A percentile compares a stretch with the other conserved stretches of the same genome.
Evolutionary conservation across 2,888 invertebrate genomes (phyloP).

Genomic region (Hecatera dysodea): DNA sequence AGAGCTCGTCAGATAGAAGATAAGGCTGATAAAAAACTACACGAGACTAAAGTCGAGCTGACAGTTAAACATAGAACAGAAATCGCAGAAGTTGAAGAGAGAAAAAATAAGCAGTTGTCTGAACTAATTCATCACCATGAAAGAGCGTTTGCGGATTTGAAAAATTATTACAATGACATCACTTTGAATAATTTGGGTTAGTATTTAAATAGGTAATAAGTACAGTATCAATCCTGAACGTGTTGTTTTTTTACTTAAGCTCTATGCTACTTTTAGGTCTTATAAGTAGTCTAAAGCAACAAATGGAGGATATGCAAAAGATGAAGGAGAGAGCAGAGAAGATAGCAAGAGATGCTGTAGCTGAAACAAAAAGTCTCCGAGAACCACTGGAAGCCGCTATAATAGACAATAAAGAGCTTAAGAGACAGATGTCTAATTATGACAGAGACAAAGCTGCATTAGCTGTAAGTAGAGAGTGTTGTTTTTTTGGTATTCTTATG

Average conservation of each 20-base stretch:
- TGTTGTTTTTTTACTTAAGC: not conserved
- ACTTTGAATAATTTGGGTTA: slow-evolving; percentile 97
- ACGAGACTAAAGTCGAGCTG: slow-evolving; percentile 93
- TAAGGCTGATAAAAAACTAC: slow-evolving; percentile 94
- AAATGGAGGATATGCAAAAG: slow-evolving; percentile 94
- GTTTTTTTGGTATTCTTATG: no score
- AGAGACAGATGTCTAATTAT: slow-evolving; percentile 95
- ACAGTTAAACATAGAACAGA: slow-evolving; percentile 95
- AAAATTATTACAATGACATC: slow-evolving; percentile 98
- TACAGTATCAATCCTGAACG: not conserved
- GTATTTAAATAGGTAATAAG: slow-evolving; percentile 29
- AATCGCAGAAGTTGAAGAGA: slow-evolving; percentile 96
- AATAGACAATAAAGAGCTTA: slow-evolving; percentile 93
- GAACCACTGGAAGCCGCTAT: slow-evolving; percentile 94
- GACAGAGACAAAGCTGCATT: slow-evolving; percentile 96
- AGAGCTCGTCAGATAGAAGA: slow-evolving; percentile 88
- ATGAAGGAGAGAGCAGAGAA: slow-evolving; percentile 95
- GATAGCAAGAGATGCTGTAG: slow-evolving; percentile 91
- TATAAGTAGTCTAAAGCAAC: slow-evolving; percentile 96
- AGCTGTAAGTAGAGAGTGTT: slow-evolving; percentile 88
- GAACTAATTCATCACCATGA: slow-evolving; percentile 96
- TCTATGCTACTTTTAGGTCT: slow-evolving; percentile 85
- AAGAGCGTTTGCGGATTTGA: slow-evolving; percentile 96
- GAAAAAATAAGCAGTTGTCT: slow-evolving; percentile 96
- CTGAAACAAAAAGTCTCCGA: slow-evolving; percentile 93